These are phyloP conservation scores for Lucinisca nassula DNA, from an alignment of 2,888 invertebrate species.

Conservation along the genomic window DNA sequence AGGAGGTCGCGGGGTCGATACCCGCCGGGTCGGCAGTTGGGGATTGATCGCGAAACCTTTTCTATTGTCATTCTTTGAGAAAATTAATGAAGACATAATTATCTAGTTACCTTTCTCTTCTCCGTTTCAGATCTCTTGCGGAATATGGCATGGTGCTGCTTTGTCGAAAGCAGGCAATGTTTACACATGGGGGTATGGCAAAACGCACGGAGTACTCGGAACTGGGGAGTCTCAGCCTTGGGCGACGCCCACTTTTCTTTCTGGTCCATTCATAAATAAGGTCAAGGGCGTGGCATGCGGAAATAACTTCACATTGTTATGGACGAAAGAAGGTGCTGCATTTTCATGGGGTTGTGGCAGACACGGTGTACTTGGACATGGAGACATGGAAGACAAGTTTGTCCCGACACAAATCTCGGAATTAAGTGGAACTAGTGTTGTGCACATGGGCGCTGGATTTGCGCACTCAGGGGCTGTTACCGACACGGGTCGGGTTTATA, in stretches of 20 bases:
- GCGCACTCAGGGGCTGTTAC: conserved; percentile 76
- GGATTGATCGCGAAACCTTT: no score
- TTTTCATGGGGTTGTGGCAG: conserved; percentile 79
- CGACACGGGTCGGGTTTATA: conserved; percentile 67
- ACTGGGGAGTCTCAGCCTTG: neutral
- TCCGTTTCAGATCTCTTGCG: conserved; percentile 76
- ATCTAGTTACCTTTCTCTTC: neutral
- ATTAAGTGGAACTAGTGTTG: conserved; percentile 44
- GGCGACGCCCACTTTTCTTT: conserved; percentile 43
- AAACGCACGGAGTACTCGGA: conserved; percentile 72
- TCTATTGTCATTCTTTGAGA: no score
- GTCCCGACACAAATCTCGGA: conserved; percentile 59
- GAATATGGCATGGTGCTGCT: conserved; percentile 81
- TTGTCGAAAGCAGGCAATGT: conserved; percentile 67
- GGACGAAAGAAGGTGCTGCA: conserved; percentile 73
- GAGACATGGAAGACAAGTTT: conserved; percentile 53
- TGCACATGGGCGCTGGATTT: conserved; percentile 73
- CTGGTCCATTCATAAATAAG: conserved; percentile 42
- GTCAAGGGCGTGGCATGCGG: conserved; percentile 77
- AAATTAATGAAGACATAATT: no score
- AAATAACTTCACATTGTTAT: conserved; percentile 77
- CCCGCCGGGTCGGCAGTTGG: no score
- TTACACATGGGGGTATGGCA: conserved; percentile 79
- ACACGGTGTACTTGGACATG: conserved; percentile 78
- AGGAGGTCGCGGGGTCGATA: no score